phyloP scores from a whole-genome alignment of 2,113 vertebrate species.

The Daboia siamensis region DNA sequence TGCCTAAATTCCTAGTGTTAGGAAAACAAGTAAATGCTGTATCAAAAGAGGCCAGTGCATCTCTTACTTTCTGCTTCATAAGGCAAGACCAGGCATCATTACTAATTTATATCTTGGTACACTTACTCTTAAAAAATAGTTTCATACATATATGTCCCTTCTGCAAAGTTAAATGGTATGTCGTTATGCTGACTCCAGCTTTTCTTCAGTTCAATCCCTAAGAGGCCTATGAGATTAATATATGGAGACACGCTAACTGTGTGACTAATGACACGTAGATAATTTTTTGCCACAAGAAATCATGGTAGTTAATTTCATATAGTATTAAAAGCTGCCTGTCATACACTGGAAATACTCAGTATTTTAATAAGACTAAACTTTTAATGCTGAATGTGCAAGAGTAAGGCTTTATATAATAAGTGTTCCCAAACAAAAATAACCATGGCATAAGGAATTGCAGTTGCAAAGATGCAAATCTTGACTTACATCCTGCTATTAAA shows the following conservation, averaged over 20 bases:
- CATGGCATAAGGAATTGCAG: background rate
- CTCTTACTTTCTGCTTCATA: background rate
- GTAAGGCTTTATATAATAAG: background rate
- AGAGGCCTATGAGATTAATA: background rate
- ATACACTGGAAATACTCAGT: background rate
- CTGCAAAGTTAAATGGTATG: background rate
- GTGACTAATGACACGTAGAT: conserved; percentile 17
- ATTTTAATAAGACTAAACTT: background rate
- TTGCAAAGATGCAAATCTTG: background rate
- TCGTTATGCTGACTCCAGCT: background rate
- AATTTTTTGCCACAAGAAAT: background rate
- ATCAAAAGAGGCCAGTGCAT: background rate
- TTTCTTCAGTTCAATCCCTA: background rate
- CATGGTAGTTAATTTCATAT: background rate
- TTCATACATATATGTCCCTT: background rate
- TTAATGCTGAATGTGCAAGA: background rate
- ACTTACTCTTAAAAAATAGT: background rate
- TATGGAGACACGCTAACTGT: background rate
- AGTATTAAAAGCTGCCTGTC: conserved; percentile 9
- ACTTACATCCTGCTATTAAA: background rate
- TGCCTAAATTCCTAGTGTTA: background rate
- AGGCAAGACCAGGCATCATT: conserved; percentile 4
- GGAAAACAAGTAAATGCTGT: background rate
- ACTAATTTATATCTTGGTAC: background rate
- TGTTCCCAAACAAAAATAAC: background rate